Evolutionary conservation across 2,797 vertebrate genomes (phyloP), one percentile per base, ranked within the genome.

Genomic region (Notolabrus celidotus): DNA sequence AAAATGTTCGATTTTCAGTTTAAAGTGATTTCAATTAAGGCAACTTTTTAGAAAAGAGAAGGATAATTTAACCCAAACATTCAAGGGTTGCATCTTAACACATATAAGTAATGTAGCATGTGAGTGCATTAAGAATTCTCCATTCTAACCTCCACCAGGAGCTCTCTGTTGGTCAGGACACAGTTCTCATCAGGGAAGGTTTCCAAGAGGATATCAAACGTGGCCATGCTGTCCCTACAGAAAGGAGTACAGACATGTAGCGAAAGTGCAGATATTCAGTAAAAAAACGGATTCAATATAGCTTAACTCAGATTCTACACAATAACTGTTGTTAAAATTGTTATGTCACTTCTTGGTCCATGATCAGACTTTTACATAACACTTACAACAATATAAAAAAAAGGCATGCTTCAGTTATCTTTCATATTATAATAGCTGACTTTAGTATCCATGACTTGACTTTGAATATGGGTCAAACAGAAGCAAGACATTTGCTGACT

Each of bases 101-200:
- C 41, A 45, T 7, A 53, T 7, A 15, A 29, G 39, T 31, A 22
- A 20, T 17, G 16, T 38, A 17, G 17, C n/a, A n/a, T 31, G 12
- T 10, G 62, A 31, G 8, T n/a, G n/a, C 15, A 38, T 31, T 6
- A 36, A 12, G 22, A 1, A 0, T 15, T 47, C 45, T 52, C n/a
- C 8, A 31, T 23, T 53, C 73, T 82, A 88, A 97, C 96, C 96
- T 95, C 94, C 51, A 86, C 81, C 53, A 95, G 88, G 39, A 96
- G 90, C 79, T 94, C 95, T 74, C 92, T 89, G 88, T 92, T 93
- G 79, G 90, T 94, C 14, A 96, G 85, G 11, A 96, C 94, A 77
- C 95, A 95, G 78, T 96, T 94, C 77, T 96, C 96, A 54, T 96
- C 95, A 0, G 96, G 95, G 72, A 96, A 96, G 22, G 95, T 96